These are phyloP conservation scores for Parnassius smintheus DNA, from an alignment of 2,888 invertebrate species.

Conservation along the genomic window DNA sequence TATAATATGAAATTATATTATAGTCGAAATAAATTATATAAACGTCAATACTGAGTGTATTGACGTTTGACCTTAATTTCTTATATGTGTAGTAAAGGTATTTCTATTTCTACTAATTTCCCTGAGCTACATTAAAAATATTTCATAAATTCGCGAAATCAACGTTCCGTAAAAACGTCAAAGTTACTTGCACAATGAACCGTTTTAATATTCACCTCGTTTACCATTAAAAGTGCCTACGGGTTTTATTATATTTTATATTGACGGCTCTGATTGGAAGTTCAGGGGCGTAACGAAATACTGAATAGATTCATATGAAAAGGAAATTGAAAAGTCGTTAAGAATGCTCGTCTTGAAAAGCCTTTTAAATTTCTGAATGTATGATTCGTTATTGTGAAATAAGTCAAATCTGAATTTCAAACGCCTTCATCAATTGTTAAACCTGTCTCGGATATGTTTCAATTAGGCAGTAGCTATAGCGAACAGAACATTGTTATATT, in stretches of 20 bases:
- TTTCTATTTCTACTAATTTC: too few relatives aligned
- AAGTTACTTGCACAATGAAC: slow-evolving; percentile 45
- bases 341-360: slow-evolving; percentile 55
- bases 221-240: slow-evolving; percentile 53
- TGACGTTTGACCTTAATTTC: too few relatives aligned
- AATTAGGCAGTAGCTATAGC: slow-evolving; percentile 28
- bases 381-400: slow-evolving; percentile 54
- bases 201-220: slow-evolving; percentile 65
- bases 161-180: slow-evolving; percentile 11
- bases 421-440: slow-evolving; percentile 28
- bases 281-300: slow-evolving; percentile 59
- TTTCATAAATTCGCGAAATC: not conserved
- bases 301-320: slow-evolving; percentile 70
- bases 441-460: slow-evolving; percentile 17
- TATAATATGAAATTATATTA: too few relatives aligned
- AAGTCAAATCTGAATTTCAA: slow-evolving; percentile 34
- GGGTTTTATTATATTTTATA: slow-evolving; percentile 57
- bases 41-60: too few relatives aligned
- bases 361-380: slow-evolving; percentile 64
- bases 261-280: slow-evolving; percentile 61
- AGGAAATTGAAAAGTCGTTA: slow-evolving; percentile 77
- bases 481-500: not conserved
- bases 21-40: too few relatives aligned
- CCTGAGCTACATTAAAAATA: too few relatives aligned
- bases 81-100: too few relatives aligned